Evolutionary conservation across 1,140 invertebrate species (phyloP).

Genomic region (Hylaeus anthracinus): DNA sequence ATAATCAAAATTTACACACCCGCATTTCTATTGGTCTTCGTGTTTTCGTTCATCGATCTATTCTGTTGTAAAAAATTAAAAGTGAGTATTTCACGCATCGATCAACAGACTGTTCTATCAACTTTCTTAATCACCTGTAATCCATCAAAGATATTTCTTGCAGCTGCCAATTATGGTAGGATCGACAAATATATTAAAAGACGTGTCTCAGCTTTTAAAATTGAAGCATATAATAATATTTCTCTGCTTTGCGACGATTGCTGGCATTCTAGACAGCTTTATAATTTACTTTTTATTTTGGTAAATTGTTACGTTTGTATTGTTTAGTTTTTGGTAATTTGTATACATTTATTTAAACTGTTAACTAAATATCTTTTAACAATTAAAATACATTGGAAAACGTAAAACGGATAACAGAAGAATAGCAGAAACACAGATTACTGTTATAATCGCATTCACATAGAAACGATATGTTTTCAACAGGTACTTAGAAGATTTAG

Average conservation of each 20-base stretch:
- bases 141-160: slow-evolving; percentile 58
- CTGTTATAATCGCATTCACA: background rate
- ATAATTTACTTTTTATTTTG: slow-evolving; percentile 91
- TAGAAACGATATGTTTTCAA: slow-evolving; percentile 15
- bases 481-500: slow-evolving; percentile 89
- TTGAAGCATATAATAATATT: slow-evolving; percentile 85
- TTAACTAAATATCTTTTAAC: background rate
- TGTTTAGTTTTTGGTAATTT: no score
- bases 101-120: background rate
- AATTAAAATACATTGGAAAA: background rate
- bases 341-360: no score
- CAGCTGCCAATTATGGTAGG: slow-evolving; percentile 85
- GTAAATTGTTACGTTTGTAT: slow-evolving; percentile 77
- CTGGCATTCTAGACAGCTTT: slow-evolving; percentile 88
- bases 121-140: slow-evolving; percentile 3
- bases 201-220: slow-evolving; percentile 82
- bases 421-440: background rate
- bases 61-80: slow-evolving; percentile 84
- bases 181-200: slow-evolving; percentile 84
- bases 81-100: slow-evolving; percentile 73
- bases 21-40: slow-evolving; percentile 84
- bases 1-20: slow-evolving; percentile 85
- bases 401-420: background rate
- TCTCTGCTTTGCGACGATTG: slow-evolving; percentile 86
- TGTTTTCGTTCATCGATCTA: slow-evolving; percentile 84